Evolutionary conservation across 2,888 invertebrate species (phyloP).

Genomic region (Maniola hyperantus): DNA sequence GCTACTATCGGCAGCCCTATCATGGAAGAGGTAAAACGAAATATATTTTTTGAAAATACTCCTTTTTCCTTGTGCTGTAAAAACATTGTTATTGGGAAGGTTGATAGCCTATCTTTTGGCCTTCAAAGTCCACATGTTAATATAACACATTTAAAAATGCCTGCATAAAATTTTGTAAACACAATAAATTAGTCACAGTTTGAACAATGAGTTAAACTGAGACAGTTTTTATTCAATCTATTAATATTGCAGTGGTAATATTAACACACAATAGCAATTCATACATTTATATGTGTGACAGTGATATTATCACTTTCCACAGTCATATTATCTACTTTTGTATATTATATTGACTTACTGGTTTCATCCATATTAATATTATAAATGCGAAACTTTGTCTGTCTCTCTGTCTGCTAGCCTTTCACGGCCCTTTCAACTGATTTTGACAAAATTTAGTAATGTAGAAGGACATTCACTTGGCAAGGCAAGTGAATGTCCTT

Average conservation of each 20-base stretch:
- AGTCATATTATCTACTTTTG: not conserved
- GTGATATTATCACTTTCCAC: not conserved
- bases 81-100: not conserved
- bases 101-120: not conserved
- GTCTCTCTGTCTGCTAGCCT: too few species aligned
- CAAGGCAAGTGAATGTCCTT: too few species aligned
- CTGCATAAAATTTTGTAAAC: not conserved
- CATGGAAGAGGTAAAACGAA: slow-evolving; percentile 78
- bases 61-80: not conserved
- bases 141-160: too few species aligned
- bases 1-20: slow-evolving; percentile 77
- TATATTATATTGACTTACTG: too few species aligned
- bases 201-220: not conserved
- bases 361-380: too few species aligned
- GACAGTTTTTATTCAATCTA: not conserved
- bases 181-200: slow-evolving; percentile 4
- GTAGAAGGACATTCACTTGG: too few species aligned
- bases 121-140: too few species aligned
- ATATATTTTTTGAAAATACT: not conserved
- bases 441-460: too few species aligned
- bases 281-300: not conserved
- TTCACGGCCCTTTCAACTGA: too few species aligned
- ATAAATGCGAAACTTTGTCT: too few species aligned
- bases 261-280: slow-evolving; percentile 18
- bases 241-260: not conserved